Conservation (phyloP, 2,113 vertebrate genomes). For the Bettongia penicillata region DNA sequence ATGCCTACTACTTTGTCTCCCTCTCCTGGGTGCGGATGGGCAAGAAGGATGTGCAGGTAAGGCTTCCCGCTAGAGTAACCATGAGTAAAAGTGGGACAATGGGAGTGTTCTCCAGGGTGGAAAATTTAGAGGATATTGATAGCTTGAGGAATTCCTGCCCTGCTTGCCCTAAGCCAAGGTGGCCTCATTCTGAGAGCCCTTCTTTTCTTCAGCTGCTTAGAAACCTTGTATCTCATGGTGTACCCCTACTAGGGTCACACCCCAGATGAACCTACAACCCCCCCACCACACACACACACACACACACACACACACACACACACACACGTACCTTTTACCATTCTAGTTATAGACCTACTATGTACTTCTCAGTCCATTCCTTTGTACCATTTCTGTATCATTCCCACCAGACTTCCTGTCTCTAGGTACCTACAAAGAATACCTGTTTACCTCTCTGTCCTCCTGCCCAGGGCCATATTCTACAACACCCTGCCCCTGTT, state of each 20-base stretch:
- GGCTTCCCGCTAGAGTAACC: neutral
- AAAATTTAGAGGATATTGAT: neutral
- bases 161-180: neutral
- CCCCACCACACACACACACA: neutral
- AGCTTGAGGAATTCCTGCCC: neutral
- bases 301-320: neutral
- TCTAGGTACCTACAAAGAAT: neutral
- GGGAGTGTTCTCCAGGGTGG: neutral
- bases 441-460: neutral
- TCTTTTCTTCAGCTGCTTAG: neutral
- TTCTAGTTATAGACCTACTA: neutral
- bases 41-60: constrained; percentile 65
- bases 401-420: neutral
- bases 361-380: neutral
- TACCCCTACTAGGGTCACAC: neutral
- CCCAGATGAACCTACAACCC: neutral
- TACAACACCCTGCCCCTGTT: neutral
- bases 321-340: neutral
- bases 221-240: neutral
- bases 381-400: neutral
- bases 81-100: constrained; percentile 7
- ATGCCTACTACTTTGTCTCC: constrained; percentile 58
- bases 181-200: neutral
- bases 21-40: constrained; percentile 69
- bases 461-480: neutral